These are phyloP conservation scores for Sclerurus mexicanus DNA, from an alignment of 2,113 vertebrate genomes.

Conservation along the genomic window DNA sequence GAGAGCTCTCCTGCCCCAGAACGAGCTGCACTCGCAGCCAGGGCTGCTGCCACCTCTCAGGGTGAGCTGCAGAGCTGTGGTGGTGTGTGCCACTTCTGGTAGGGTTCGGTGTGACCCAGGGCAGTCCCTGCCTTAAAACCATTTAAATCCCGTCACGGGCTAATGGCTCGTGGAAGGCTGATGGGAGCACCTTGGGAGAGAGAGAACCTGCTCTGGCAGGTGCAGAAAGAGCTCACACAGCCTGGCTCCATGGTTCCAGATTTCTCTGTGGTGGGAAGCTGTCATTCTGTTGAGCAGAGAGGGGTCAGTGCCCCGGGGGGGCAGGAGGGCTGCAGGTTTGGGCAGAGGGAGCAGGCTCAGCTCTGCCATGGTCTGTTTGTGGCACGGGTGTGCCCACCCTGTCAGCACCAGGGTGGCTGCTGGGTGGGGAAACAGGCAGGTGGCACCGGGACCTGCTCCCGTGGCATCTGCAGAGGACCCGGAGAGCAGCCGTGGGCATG, in stretches of 20 bases:
- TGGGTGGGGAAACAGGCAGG: background rate
- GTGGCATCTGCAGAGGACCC: fast-evolving
- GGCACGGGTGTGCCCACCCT: background rate
- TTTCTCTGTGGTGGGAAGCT: fast-evolving
- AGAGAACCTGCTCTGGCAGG: background rate
- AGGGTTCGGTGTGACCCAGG: background rate
- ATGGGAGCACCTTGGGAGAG: background rate
- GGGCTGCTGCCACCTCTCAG: background rate
- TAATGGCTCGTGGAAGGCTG: background rate
- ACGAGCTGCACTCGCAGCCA: fast-evolving
- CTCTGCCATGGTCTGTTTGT: fast-evolving
- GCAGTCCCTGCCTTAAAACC: background rate
- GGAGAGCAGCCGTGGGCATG: fast-evolving
- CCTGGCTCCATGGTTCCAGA: fast-evolving
- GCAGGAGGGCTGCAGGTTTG: background rate
- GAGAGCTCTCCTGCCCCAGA: background rate
- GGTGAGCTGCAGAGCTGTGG: background rate
- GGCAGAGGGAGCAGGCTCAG: background rate
- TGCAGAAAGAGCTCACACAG: background rate
- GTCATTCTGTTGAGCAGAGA: fast-evolving
- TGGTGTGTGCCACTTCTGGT: background rate
- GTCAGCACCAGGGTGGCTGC: background rate
- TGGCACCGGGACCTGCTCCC: fast-evolving
- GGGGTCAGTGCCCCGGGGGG: fast-evolving
- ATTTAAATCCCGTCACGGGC: background rate